Evolutionary conservation across 2,113 vertebrate genomes (phyloP).

Genomic region (Amphiprion ocellaris): DNA sequence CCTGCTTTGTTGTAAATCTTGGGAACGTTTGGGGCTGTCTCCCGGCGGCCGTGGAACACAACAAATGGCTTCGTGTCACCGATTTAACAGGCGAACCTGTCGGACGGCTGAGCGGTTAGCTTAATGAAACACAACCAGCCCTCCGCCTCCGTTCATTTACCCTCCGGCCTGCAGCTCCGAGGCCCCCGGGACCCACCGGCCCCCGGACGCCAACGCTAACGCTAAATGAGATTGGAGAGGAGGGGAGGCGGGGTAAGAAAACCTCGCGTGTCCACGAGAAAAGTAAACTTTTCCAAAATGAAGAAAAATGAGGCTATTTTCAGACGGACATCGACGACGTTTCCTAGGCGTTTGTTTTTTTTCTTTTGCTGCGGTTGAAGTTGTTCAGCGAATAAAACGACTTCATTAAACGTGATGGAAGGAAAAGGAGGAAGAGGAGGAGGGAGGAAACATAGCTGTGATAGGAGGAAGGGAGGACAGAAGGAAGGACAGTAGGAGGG

Average conservation of each 20-base stretch:
- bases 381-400: constrained; percentile 27
- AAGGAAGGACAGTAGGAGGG: no score
- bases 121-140: constrained; percentile 89
- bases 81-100: constrained; percentile 77
- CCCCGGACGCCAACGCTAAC: constrained; percentile 3
- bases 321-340: not conserved
- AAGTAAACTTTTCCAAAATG: constrained; percentile 76
- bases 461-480: no score
- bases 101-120: constrained; percentile 75
- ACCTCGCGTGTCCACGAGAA: constrained; percentile 19
- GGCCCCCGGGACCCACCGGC: constrained; percentile 68
- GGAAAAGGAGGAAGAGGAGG: constrained; percentile 1
- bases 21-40: no score
- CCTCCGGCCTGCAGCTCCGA: constrained; percentile 71
- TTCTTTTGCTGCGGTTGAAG: constrained; percentile 16
- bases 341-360: constrained; percentile 11
- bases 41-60: constrained; percentile 41
- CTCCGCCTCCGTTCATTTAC: constrained; percentile 53
- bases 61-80: constrained; percentile 81
- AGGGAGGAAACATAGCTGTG: not conserved
- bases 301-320: constrained; percentile 77
- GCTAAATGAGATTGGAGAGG: constrained; percentile 87
- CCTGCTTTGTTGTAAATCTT: no score
- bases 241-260: constrained; percentile 18
- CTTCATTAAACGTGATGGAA: constrained; percentile 22